Base-by-base conservation (phyloP, 2,113 vertebrate species). In the Zingel zingel region DNA sequence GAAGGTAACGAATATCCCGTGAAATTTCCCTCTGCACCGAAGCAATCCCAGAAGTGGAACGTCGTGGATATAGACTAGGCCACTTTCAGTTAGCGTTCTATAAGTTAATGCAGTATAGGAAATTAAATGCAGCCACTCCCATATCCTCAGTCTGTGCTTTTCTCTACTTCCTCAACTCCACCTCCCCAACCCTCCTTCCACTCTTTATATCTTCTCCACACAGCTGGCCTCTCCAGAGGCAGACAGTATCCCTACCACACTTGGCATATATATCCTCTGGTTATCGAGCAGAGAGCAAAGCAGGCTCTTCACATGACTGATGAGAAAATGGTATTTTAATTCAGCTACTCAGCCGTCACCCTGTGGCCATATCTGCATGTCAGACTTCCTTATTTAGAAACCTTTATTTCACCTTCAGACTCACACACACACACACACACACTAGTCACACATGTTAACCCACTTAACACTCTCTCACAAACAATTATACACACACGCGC, bases 271-370 rank as follows among this genome's bases (percentile, higher is more conserved):
- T 84, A 90, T 90, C 86, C 88, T 74, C 77, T 80, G 85, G 91
- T 91, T 88, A 89, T 90, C 53, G 25, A 92, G 84, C 67, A 84
- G 79, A 85, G 79, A 88, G 90, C 79, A 83, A 86, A 82, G 83
- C 86, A 88, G 69, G 39, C 88, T 89, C 84, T 77, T 84, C 71
- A 83, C 83, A 86, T 93, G 88, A 93, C 93, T 93, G 92, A 90
- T 93, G 92, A 90, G 89, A 82, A 92, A 94, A 93, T 91, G 85
- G 90, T 90, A 90, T 93, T 94, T 89, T 93, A 94, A 94, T 94
- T 92, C 79, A 84, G 89, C 93, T 93, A 94, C 87, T 88, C 90
- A 93, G 88, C 86, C 74, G 57, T 93, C 89, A 82, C 88, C 92
- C 92, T 51, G 79, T 75, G 83, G 94, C 85, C 69, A 86, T 86